Evolutionary conservation across 2,797 vertebrate genomes (phyloP), one percentile per base, ranked within the genome.

Genomic region (Adelosebastes latens): DNA sequence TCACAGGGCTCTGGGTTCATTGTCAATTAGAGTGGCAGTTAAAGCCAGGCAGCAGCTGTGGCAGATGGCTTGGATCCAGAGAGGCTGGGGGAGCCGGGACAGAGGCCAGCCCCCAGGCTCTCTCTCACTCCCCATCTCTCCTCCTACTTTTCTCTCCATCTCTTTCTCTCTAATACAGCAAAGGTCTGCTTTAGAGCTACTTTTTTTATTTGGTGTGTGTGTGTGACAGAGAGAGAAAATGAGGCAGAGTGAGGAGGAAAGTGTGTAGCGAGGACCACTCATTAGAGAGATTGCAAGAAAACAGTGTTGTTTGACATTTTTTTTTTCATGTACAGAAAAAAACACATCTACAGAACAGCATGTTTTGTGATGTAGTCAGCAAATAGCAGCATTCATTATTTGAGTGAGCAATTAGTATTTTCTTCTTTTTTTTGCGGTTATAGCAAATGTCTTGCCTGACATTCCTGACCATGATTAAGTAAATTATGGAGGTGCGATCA

Each of bases 61-160:
- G 96, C 97, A 98, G 97, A 98, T 98, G 97, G 97, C 97, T 81
- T 71, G 58, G 95, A 95, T 98, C 97, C 97, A 97, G 96, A 93
- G 94, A 95, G 94, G 94, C 95, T 89, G 90, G 95, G 96, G 95
- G 95, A 96, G 95, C 94, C 89, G 95, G 96, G 97, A 97, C 91
- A 91, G 79, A 84, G 94, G 97, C 97, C 97, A 97, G 95, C 89
- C 94, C 94, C 92, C 91, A 95, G 94, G 96, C 94, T 93, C 87
- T 75, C 84, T 89, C 88, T 42, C 39, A 8, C 42, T 46, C 42
- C 16, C 42, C 83, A 67, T 75, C 75, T 83, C 92, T 85, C 92
- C 90, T 84, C 92, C 89, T 86, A 86, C 89, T 88, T 88, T 87
- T 78, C 79, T 82, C 84, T 80, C 79, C 78, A 66, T 83, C 80